These are phyloP conservation scores for Sesamia nonagrioides DNA, from an alignment of 1,140 invertebrate species.

Conservation along the genomic window DNA sequence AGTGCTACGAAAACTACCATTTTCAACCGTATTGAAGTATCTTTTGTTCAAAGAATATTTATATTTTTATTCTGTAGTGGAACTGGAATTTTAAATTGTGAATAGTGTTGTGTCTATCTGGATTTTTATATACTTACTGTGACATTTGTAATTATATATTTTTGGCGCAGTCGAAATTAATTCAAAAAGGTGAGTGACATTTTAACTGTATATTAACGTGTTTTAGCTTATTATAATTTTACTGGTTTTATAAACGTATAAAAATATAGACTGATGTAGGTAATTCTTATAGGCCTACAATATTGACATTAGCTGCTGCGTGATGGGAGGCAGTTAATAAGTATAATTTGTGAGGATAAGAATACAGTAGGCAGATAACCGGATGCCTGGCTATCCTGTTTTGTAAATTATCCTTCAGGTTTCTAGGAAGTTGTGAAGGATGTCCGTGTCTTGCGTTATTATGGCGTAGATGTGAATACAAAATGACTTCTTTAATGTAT, in stretches of 20 bases:
- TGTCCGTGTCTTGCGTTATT: conserved; percentile 21
- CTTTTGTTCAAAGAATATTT: conserved; percentile 38
- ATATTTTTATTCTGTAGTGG: conserved; percentile 31
- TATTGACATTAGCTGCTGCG: conserved; percentile 39
- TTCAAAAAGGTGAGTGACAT: conserved; percentile 59
- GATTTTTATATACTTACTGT: conserved; percentile 52
- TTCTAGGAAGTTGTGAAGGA: conserved; percentile 54
- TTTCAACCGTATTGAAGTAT: conserved; percentile 45
- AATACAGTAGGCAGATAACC: conserved; percentile 42
- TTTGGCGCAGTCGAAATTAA: conserved; percentile 44
- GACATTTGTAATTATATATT: conserved; percentile 45
- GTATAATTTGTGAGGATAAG: conserved; percentile 48
- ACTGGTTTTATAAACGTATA: conserved; percentile 5
- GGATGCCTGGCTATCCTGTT: conserved; percentile 55
- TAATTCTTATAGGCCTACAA: conserved; percentile 9
- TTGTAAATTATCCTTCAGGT: conserved; percentile 55
- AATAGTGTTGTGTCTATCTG: conserved; percentile 58
- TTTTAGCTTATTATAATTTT: conserved; percentile 7
- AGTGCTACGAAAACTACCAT: conserved; percentile 22
- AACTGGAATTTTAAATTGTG: conserved; percentile 53
- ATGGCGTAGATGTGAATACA: background rate
- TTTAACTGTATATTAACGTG: conserved; percentile 26
- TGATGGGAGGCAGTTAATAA: conserved; percentile 41
- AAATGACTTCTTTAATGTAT: conserved; percentile 8
- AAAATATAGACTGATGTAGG: background rate